Evolutionary conservation across 2,113 vertebrate species (phyloP).

Genomic region (Barnardius zonarius): DNA sequence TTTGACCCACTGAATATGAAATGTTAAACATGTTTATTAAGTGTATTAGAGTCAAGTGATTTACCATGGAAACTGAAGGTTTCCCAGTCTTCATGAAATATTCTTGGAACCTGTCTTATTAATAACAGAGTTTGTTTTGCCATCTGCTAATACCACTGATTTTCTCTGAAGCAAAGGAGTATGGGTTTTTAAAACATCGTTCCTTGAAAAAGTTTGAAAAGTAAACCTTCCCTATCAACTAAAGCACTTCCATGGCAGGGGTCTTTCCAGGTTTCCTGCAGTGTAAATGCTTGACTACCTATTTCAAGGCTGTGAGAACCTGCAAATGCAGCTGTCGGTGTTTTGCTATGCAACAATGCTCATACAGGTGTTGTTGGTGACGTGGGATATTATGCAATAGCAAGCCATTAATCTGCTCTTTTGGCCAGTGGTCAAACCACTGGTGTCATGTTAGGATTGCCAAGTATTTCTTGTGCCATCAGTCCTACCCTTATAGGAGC

Average conservation of each 20-base stretch:
- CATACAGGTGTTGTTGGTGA: neutral
- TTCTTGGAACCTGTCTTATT: neutral
- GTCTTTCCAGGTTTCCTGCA: neutral
- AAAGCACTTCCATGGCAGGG: neutral
- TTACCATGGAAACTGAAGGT: neutral
- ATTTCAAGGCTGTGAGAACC: neutral
- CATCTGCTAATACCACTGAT: neutral
- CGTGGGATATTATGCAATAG: neutral
- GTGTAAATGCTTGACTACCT: neutral
- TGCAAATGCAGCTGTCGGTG: neutral
- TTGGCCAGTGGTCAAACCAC: neutral
- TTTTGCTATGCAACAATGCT: neutral
- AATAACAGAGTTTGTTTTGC: neutral
- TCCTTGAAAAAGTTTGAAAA: neutral
- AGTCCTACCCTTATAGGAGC: neutral
- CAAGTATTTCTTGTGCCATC: neutral
- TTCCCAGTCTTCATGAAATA: neutral
- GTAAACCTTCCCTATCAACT: neutral
- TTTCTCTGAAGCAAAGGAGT: neutral
- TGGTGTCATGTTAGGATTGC: neutral
- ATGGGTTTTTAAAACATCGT: neutral
- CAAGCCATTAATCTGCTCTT: neutral
- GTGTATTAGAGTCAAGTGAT: neutral
- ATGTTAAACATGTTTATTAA: neutral
- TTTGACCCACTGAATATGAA: neutral